A percentile compares a stretch with the other conserved stretches of the same genome.
Evolutionary conservation across 2,113 vertebrate species (phyloP).

Genomic region (Chloroceryle aenea): DNA sequence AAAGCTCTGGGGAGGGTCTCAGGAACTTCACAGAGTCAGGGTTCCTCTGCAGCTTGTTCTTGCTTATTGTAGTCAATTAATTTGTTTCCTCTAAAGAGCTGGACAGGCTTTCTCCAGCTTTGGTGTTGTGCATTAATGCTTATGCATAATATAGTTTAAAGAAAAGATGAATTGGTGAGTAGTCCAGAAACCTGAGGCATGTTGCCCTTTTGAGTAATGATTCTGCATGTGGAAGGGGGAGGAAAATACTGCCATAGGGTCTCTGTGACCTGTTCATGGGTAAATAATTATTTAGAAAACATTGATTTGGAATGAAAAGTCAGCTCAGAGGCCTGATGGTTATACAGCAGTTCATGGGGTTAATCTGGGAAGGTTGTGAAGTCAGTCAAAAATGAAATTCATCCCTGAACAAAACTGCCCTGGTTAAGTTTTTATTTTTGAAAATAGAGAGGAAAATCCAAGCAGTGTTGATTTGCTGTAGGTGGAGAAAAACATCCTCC

Average conservation of each 20-base stretch:
- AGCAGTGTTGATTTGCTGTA: background rate
- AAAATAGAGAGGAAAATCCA: background rate
- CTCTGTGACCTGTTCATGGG: constrained; percentile 4
- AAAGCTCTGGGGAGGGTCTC: background rate
- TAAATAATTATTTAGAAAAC: constrained; percentile 53
- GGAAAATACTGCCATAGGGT: constrained; percentile 1
- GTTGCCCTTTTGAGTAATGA: constrained; percentile 32
- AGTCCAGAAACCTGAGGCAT: constrained; percentile 14
- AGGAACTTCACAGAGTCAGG: background rate
- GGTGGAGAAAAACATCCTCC: background rate
- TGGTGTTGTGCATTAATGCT: background rate
- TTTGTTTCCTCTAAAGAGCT: background rate
- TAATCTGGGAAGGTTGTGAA: background rate
- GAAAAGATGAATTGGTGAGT: constrained; percentile 21
- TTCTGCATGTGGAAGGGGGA: background rate
- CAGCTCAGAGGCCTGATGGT: background rate
- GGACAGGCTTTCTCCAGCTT: background rate
- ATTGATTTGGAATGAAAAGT: constrained; percentile 38
- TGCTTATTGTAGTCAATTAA: background rate
- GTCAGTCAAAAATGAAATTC: constrained; percentile 8
- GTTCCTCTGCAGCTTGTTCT: background rate
- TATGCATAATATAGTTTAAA: background rate
- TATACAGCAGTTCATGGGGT: background rate
- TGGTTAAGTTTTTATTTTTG: background rate
- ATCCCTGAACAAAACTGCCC: background rate